Percentiles rank a stretch among this genome's conserved stretches.
These are phyloP conservation scores for Drosophila mulleri DNA, from an alignment of 2,888 invertebrate genomes.

Conservation along the genomic window DNA sequence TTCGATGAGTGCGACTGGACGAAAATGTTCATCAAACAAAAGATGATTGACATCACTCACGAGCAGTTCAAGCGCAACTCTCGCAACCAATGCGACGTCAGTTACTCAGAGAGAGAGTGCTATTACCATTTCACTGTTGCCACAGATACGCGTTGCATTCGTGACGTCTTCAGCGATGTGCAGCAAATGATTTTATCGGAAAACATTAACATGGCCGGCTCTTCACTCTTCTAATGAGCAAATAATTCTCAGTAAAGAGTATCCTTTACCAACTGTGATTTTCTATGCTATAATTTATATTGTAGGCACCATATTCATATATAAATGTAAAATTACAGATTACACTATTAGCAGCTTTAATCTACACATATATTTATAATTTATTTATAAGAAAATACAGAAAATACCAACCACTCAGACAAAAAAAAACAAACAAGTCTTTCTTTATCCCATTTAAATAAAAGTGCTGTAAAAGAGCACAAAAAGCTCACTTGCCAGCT, in stretches of 20 bases:
- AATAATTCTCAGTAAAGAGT: conserved; percentile 29
- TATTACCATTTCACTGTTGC: conserved; percentile 92
- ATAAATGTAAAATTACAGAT: conserved; percentile 18
- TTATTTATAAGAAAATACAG: conserved; percentile 35
- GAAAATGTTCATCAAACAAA: conserved; percentile 88
- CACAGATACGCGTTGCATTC: conserved; percentile 90
- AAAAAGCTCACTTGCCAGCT: neutral
- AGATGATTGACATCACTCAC: conserved; percentile 88
- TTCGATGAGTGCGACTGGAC: conserved; percentile 89
- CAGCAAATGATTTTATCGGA: conserved; percentile 88
- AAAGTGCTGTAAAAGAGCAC: conserved; percentile 30
- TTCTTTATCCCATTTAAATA: conserved; percentile 11
- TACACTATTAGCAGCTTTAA: conserved; percentile 23
- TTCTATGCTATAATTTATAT: conserved; percentile 30
- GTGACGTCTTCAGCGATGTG: conserved; percentile 90
- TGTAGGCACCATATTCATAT: conserved; percentile 31
- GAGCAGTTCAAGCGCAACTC: conserved; percentile 85
- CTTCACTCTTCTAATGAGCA: conserved; percentile 80
- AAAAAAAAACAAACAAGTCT: neutral
- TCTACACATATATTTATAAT: conserved; percentile 7
- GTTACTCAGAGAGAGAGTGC: conserved; percentile 86
- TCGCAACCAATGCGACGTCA: conserved; percentile 82
- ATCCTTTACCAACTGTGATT: conserved; percentile 56
- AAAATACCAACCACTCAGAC: conserved; percentile 26
- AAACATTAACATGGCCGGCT: conserved; percentile 85